Evolutionary conservation across 2,797 vertebrate species (phyloP).

Genomic region (Amblyopsis hoosieri): DNA sequence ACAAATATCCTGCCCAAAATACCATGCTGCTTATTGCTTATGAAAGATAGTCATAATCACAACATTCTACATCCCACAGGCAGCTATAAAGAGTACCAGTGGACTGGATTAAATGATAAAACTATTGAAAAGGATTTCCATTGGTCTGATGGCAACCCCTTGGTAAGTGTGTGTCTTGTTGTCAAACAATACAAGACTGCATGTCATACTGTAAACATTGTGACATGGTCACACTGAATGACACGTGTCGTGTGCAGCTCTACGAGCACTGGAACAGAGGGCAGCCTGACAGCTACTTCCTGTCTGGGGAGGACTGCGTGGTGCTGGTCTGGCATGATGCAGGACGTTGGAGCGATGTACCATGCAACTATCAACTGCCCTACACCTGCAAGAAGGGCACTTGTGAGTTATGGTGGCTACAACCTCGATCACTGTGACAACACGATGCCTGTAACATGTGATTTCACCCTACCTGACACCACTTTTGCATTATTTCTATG

Average conservation of each 20-base stretch:
- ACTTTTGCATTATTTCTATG: too few species aligned
- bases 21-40: background rate
- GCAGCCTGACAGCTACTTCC: conserved; percentile 95
- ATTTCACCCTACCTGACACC: too few species aligned
- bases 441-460: too few species aligned
- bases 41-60: background rate
- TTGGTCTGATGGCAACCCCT: conserved; percentile 91
- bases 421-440: background rate
- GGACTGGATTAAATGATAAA: conserved; percentile 93
- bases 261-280: conserved; percentile 94
- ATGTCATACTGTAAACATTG: background rate
- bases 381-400: conserved; percentile 97
- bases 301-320: conserved; percentile 95
- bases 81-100: conserved; percentile 92
- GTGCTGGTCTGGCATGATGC: conserved; percentile 94
- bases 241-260: conserved; percentile 71
- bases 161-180: conserved; percentile 72
- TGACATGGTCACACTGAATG: background rate
- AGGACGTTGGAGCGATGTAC: conserved; percentile 93
- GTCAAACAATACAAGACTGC: background rate
- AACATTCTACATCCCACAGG: conserved; percentile 66
- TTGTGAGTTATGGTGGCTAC: conserved; percentile 74
- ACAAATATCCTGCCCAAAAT: background rate
- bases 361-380: conserved; percentile 95
- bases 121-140: conserved; percentile 93